Evolutionary conservation across 2,797 vertebrate genomes (phyloP).

Genomic region (Lacerta bilineata): DNA sequence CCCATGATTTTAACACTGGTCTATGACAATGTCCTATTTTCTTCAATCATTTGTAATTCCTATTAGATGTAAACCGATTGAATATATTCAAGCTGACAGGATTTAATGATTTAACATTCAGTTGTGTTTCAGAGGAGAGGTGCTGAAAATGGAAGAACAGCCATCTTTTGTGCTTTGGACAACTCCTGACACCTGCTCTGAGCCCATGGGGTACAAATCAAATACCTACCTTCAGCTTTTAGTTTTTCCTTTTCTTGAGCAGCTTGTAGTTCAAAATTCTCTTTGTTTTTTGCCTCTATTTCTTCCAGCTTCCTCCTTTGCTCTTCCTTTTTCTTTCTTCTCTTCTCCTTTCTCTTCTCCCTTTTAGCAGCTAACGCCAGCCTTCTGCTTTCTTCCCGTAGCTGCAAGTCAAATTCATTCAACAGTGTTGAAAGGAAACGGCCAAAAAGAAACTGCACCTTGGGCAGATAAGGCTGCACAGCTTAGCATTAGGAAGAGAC

Average conservation of each 20-base stretch:
- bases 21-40: background rate
- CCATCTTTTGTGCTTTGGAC: background rate
- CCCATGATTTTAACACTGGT: background rate
- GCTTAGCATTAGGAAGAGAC: too few species aligned
- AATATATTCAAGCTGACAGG: background rate
- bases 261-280: conserved; percentile 85
- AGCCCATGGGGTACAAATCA: background rate
- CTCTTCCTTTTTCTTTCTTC: conserved; percentile 87
- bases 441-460: background rate
- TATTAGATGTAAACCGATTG: background rate
- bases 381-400: conserved; percentile 85
- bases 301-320: conserved; percentile 86
- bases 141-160: background rate
- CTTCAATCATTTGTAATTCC: background rate
- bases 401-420: conserved; percentile 68
- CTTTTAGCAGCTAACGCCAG: conserved; percentile 86
- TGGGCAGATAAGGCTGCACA: background rate
- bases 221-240: conserved; percentile 83
- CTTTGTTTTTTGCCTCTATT: conserved; percentile 87
- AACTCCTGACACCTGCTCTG: background rate
- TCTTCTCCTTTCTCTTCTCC: conserved; percentile 86
- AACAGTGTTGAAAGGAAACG: conserved; percentile 38
- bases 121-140: background rate
- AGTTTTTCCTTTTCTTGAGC: conserved; percentile 86
- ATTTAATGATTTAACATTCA: background rate